Evolutionary conservation across 2,888 invertebrate species (phyloP).

Genomic region (Temnothorax rugatulus): DNA sequence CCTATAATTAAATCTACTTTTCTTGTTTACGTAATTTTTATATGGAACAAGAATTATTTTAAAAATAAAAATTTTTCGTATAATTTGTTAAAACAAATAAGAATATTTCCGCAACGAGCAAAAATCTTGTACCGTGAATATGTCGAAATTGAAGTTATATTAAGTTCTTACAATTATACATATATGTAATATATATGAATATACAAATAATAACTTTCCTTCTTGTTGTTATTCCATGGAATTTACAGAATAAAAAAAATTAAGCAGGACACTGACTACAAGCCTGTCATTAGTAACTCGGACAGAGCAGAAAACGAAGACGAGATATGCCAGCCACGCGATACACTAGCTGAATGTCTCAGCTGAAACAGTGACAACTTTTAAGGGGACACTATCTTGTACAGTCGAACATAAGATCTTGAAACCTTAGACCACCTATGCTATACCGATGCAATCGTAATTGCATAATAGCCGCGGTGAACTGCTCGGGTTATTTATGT

Average conservation of each 20-base stretch:
- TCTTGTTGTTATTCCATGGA: constrained; percentile 6
- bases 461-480: constrained; percentile 84
- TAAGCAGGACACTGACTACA: constrained; percentile 30
- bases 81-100: background rate
- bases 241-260: constrained; percentile 34
- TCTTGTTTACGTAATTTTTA: background rate
- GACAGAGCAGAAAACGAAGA: constrained; percentile 36
- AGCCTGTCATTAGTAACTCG: constrained; percentile 43
- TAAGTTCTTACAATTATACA: background rate
- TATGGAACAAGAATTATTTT: background rate
- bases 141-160: background rate
- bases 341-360: constrained; percentile 60
- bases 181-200: background rate
- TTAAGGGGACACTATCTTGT: constrained; percentile 74
- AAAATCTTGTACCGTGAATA: background rate
- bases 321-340: constrained; percentile 47
- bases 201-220: background rate
- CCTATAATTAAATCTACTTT: background rate
- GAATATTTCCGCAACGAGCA: background rate
- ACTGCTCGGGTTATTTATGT: constrained; percentile 84
- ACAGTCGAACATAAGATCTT: constrained; percentile 68
- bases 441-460: constrained; percentile 83
- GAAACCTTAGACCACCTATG: constrained; percentile 81
- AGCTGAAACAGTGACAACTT: constrained; percentile 74
- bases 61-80: background rate